Conservation (phyloP, 2,113 vertebrate species). For the Nesoenas mayeri region DNA sequence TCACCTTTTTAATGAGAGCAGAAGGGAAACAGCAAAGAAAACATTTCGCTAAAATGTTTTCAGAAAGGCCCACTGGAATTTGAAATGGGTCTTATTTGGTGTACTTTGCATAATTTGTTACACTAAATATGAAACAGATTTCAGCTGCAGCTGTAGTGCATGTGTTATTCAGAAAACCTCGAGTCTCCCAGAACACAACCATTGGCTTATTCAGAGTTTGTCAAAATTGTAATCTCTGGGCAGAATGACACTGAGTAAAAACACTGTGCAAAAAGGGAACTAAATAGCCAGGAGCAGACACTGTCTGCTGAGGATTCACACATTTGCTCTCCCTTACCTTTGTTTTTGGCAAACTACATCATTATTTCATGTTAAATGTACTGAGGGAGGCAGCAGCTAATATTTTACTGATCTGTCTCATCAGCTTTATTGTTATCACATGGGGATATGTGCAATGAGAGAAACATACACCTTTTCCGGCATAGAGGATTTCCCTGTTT, state of each 20-base stretch:
- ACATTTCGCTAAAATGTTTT: slow-evolving; percentile 61
- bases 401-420: background rate
- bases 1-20: slow-evolving; percentile 31
- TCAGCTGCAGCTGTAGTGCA: slow-evolving; percentile 39
- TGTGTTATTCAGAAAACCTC: background rate
- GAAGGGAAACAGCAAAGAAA: slow-evolving; percentile 58
- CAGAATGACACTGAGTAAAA: background rate
- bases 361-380: background rate
- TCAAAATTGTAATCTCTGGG: background rate
- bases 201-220: background rate
- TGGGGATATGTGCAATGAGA: background rate
- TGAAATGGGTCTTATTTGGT: slow-evolving; percentile 67
- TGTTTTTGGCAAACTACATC: background rate
- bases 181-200: background rate
- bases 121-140: slow-evolving; percentile 76
- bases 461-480: background rate
- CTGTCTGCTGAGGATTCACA: background rate
- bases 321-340: background rate
- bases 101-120: slow-evolving; percentile 73
- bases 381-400: background rate
- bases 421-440: background rate
- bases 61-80: slow-evolving; percentile 65
- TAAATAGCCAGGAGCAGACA: background rate
- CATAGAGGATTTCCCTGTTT: background rate
- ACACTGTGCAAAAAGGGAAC: background rate